Conservation (phyloP, 1,140 invertebrate genomes). For the Pararge aegeria region DNA sequence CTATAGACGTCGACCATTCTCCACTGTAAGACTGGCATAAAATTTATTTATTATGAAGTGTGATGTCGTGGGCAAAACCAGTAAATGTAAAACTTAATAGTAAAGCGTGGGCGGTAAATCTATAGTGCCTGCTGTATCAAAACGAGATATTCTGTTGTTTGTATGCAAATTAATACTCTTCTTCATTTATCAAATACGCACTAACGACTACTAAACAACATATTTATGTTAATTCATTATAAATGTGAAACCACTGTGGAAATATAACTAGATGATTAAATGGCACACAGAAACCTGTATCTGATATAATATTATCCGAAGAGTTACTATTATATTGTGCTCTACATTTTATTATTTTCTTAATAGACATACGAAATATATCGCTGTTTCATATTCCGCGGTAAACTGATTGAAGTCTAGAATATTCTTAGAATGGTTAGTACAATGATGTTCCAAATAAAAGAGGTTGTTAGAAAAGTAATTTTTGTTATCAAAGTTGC, state of each 20-base stretch:
- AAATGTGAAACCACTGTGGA: conserved; percentile 7
- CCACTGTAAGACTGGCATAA: too few species aligned
- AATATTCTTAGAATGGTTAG: too few species aligned
- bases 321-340: background rate
- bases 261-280: conserved; percentile 13
- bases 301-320: background rate
- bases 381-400: too few species aligned
- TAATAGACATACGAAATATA: too few species aligned
- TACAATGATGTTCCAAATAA: too few species aligned
- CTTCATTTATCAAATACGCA: conserved; percentile 15
- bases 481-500: too few species aligned
- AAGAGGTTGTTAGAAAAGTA: too few species aligned
- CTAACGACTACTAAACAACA: conserved; percentile 11
- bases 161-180: conserved; percentile 16
- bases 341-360: background rate
- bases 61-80: background rate
- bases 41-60: background rate
- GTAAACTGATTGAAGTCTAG: too few species aligned
- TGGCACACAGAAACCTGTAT: background rate
- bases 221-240: conserved; percentile 17
- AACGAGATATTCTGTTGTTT: conserved; percentile 10
- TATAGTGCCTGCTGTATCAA: background rate
- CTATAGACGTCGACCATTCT: too few species aligned
- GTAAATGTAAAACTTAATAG: background rate
- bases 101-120: conserved; percentile 10